These are phyloP conservation scores for Potamilus streckersoni DNA, from an alignment of 1,140 invertebrate species.

Conservation along the genomic window DNA sequence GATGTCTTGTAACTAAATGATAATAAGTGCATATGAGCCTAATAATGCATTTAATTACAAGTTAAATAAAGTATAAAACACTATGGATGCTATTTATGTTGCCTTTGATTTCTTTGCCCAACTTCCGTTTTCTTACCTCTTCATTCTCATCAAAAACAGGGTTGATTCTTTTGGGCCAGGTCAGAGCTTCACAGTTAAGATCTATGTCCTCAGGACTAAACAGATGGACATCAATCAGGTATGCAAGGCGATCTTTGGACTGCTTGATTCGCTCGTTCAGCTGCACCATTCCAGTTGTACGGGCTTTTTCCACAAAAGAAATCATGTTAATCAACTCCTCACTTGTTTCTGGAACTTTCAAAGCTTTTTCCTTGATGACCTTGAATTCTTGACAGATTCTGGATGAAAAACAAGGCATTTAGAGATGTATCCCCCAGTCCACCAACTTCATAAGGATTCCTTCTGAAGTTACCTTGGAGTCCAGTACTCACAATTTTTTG, in stretches of 20 bases:
- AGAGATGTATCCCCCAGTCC: too few relatives aligned
- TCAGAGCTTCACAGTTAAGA: conserved; percentile 65
- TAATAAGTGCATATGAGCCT: too few relatives aligned
- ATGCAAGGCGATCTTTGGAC: conserved; percentile 60
- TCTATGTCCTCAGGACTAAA: conserved; percentile 65
- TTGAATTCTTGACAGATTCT: conserved; percentile 66
- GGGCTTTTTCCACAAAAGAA: conserved; percentile 61
- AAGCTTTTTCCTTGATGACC: conserved; percentile 54
- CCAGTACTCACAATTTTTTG: too few relatives aligned
- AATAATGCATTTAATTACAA: too few relatives aligned
- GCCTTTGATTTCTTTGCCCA: too few relatives aligned
- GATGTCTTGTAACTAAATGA: too few relatives aligned
- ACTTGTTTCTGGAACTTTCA: conserved; percentile 62
- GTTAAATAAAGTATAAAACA: too few relatives aligned
- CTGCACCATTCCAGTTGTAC: conserved; percentile 60
- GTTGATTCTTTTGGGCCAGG: conserved; percentile 66
- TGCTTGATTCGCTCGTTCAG: conserved; percentile 61
- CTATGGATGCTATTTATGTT: too few relatives aligned
- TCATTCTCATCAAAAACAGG: conserved; percentile 67
- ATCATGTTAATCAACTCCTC: conserved; percentile 64
- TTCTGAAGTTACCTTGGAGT: too few relatives aligned
- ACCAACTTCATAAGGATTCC: too few relatives aligned
- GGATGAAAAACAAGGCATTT: conserved; percentile 17
- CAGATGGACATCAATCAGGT: conserved; percentile 65
- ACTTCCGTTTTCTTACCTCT: conserved; percentile 49